Base-by-base conservation (phyloP, 1,140 invertebrate genomes). In the Caenorhabditis brenneri region DNA sequence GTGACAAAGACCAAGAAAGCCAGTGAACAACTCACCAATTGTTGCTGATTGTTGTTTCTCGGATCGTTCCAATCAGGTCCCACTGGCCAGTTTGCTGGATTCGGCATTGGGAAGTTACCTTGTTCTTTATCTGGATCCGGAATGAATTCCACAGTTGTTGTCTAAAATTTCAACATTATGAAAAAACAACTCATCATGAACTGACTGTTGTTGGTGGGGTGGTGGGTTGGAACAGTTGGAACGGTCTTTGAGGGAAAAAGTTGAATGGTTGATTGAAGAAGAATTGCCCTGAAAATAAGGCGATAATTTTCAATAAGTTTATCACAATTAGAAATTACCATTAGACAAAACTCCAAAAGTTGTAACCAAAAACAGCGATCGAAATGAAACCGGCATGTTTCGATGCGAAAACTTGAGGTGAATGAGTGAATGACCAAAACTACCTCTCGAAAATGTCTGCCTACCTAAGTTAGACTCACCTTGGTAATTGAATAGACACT, bases 51-150 rank as follows among this genome's bases (percentile, higher is more conserved):
- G 16, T 24, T 55, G 42, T 83, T 83, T 39, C 82, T 79, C 15
- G 36, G 42, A 19, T 83, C 82, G 24, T 83, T 83, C 82, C 82
- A 83, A 24, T 83, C 82, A 12, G 82, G 82, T 7, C 82, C 82
- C 6, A 36, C 51, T 24, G 82, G 82, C 82, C 82, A 83, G 33
- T 51, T 82, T 6, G 81, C 81, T 2, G 81, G 81, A n/a, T 82
- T 69, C 3, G 81, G 81, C 42, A 82, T 22, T 5, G 81, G 81
- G 5, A 58, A 82, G 6, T 82, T 82, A 4, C 81, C 81, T 36
- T 69, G 58, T 33, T 82, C 81, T 15, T n/a, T 42, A 24, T 82
- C 81, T 2, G 81, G 81, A 24, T 82, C 60, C 6, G 81, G 81
- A 1, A 82, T 51, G 19, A 48, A 46, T 27, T 82, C 81, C 6